Percentiles rank a stretch among this genome's conserved stretches.
Conservation (phyloP, 1,140 invertebrate species). For the Lordiphosa clarofinis region DNA sequence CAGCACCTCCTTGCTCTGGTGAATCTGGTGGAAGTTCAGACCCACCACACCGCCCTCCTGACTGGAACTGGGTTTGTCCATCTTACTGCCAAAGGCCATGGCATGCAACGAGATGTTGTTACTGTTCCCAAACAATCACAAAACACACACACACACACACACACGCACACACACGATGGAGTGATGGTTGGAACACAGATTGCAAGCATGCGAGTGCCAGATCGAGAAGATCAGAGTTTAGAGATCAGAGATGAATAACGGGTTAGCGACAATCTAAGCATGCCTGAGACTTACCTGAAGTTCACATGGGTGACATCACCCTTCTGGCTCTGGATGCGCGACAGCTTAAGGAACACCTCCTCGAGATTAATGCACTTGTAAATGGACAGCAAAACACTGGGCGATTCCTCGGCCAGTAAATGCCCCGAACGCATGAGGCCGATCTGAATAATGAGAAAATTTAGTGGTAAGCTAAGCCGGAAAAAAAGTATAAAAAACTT, state of each 20-base stretch:
- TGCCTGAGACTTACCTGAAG: slow-evolving; percentile 68
- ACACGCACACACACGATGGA: slow-evolving; percentile 25
- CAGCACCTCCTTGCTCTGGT: slow-evolving; percentile 92
- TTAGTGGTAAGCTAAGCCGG: too few species aligned
- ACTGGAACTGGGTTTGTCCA: slow-evolving; percentile 89
- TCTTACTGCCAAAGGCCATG: slow-evolving; percentile 87
- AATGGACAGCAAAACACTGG: slow-evolving; percentile 89
- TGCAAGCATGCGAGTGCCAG: slow-evolving; percentile 62
- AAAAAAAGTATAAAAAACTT: too few species aligned
- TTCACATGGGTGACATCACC: slow-evolving; percentile 74
- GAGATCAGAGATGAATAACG: slow-evolving; percentile 25
- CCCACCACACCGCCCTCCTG: slow-evolving; percentile 92
- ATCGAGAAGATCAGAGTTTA: slow-evolving; percentile 30
- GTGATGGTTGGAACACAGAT: slow-evolving; percentile 47
- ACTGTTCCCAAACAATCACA: slow-evolving; percentile 73
- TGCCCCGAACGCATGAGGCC: slow-evolving; percentile 96
- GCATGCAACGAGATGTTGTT: slow-evolving; percentile 90
- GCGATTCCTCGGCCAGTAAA: slow-evolving; percentile 94
- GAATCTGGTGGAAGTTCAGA: slow-evolving; percentile 93
- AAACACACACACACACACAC: slow-evolving; percentile 31
- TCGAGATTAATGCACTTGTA: slow-evolving; percentile 92
- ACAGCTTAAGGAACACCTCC: slow-evolving; percentile 96
- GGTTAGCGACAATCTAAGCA: slow-evolving; percentile 44
- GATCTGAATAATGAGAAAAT: slow-evolving; percentile 83
- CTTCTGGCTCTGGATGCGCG: slow-evolving; percentile 82